phyloP scores from a whole-genome alignment of 2,888 invertebrate species.

The Ophion costatus region DNA sequence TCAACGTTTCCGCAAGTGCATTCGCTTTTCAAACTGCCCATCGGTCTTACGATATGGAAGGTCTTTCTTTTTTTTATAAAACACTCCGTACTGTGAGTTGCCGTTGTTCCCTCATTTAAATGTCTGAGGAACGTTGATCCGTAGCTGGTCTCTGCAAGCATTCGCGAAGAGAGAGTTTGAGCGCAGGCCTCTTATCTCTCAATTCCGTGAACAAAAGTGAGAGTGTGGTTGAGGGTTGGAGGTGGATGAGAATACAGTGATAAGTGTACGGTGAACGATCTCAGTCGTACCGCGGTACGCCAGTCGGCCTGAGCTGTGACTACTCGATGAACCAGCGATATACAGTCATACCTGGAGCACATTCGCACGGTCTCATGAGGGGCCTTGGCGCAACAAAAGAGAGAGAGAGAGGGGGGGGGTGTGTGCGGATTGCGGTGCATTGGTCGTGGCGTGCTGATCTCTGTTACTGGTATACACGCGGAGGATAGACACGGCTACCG shows the following conservation, averaged over 20 bases:
- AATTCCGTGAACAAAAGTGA: slow-evolving; percentile 78
- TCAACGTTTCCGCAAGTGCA: neutral
- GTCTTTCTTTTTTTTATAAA: no score
- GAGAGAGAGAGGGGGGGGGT: slow-evolving; percentile 58
- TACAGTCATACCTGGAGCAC: neutral
- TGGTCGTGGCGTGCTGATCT: slow-evolving; percentile 30
- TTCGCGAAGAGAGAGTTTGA: slow-evolving; percentile 70
- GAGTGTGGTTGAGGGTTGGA: slow-evolving; percentile 53
- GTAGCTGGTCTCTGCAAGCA: slow-evolving; percentile 69
- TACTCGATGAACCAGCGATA: slow-evolving; percentile 25
- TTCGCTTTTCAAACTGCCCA: neutral
- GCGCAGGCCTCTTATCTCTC: slow-evolving; percentile 81
- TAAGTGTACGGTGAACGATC: slow-evolving; percentile 39
- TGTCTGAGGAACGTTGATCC: neutral
- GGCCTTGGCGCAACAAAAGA: slow-evolving; percentile 51
- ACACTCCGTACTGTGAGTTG: no score
- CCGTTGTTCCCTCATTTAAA: neutral
- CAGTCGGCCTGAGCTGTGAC: neutral
- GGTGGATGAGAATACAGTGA: slow-evolving; percentile 29
- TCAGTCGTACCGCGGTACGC: slow-evolving; percentile 21
- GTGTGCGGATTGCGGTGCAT: neutral
- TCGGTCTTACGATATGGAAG: no score
- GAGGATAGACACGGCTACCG: slow-evolving; percentile 81
- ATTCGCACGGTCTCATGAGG: slow-evolving; percentile 40
- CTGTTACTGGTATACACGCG: slow-evolving; percentile 19